Evolutionary conservation across 2,113 vertebrate species (phyloP).

Genomic region (Lepus americanus): DNA sequence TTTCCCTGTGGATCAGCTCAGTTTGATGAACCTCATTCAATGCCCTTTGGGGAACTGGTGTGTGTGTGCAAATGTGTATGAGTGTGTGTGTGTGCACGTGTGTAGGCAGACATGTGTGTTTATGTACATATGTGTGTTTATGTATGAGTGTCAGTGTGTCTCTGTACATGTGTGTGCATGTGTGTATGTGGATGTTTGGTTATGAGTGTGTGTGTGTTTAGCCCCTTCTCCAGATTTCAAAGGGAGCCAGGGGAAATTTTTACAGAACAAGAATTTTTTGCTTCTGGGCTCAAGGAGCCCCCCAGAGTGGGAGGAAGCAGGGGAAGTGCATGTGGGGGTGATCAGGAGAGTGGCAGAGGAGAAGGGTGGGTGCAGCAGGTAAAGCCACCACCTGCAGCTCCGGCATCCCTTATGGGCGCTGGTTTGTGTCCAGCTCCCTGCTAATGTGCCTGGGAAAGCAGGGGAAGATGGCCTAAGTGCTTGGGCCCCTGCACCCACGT

Average conservation of each 20-base stretch:
- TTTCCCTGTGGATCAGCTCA: neutral
- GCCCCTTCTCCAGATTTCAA: constrained; percentile 87
- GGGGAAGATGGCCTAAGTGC: too few relatives aligned
- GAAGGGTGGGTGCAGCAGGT: neutral
- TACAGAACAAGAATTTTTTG: constrained; percentile 86
- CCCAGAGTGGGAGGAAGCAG: constrained; percentile 47
- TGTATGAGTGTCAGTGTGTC: too few relatives aligned
- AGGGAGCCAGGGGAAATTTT: constrained; percentile 89
- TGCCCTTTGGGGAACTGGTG: neutral
- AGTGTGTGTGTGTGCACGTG: too few relatives aligned
- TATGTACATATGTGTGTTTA: constrained; percentile 51
- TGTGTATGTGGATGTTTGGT: too few relatives aligned
- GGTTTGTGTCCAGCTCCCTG: too few relatives aligned
- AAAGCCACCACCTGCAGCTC: too few relatives aligned
- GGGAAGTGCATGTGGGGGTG: neutral
- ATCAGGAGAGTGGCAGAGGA: constrained; percentile 11
- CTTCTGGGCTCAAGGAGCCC: constrained; percentile 70
- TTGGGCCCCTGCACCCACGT: too few relatives aligned
- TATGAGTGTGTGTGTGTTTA: constrained; percentile 57
- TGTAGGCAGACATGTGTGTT: too few relatives aligned
- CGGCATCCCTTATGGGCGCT: too few relatives aligned
- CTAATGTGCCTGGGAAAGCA: too few relatives aligned
- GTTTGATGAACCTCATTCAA: neutral
- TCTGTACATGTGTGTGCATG: neutral
- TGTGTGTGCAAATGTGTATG: neutral